Evolutionary conservation across 2,797 vertebrate genomes (phyloP).

Genomic region (Gastrophryne carolinensis): DNA sequence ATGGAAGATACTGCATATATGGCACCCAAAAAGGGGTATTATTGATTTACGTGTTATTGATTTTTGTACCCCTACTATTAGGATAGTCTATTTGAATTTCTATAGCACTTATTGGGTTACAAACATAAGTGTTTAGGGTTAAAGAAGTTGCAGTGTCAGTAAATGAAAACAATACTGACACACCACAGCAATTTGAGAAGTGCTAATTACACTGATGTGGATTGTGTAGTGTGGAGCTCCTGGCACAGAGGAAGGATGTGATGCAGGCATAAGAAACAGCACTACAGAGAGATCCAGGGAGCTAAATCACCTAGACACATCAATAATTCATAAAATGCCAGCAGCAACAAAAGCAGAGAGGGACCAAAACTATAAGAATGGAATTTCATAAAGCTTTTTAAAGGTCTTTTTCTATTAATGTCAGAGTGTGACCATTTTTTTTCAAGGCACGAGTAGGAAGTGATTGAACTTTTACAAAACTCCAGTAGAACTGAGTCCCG

Average conservation of each 20-base stretch:
- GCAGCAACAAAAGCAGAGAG: conserved; percentile 87
- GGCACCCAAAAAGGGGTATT: too few species aligned
- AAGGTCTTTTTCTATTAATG: conserved; percentile 85
- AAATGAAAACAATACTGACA: conserved; percentile 75
- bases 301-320: conserved; percentile 74
- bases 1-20: too few species aligned
- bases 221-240: conserved; percentile 57
- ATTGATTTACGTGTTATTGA: too few species aligned
- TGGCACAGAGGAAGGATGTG: conserved; percentile 64
- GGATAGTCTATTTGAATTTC: not conserved
- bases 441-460: conserved; percentile 54
- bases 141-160: conserved; percentile 58
- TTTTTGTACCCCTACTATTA: too few species aligned
- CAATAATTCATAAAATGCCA: conserved; percentile 90
- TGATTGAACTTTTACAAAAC: conserved; percentile 58
- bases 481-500: conserved; percentile 47
- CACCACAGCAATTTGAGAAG: conserved; percentile 72
- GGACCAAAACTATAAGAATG: conserved; percentile 75
- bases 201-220: conserved; percentile 68
- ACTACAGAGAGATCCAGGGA: conserved; percentile 66
- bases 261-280: conserved; percentile 63
- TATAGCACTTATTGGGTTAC: conserved; percentile 42
- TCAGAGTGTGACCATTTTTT: conserved; percentile 73
- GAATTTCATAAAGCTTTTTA: conserved; percentile 81
- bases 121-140: conserved; percentile 56